Conservation (phyloP, 2,113 vertebrate species). For the Dasyornis broadbenti region DNA sequence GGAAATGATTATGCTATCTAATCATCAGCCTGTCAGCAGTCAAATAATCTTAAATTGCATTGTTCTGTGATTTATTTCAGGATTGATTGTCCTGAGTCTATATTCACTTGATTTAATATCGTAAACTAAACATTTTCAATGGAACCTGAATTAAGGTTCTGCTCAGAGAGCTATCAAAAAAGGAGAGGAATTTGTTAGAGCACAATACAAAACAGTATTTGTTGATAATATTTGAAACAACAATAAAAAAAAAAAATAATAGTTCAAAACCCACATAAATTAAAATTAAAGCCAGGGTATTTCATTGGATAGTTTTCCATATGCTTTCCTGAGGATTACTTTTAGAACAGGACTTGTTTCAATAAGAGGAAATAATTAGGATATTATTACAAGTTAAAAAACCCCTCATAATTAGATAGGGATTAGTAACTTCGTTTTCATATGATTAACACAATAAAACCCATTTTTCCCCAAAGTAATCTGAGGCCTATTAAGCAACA, state of each 20-base stretch:
- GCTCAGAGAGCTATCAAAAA: slow-evolving; percentile 7
- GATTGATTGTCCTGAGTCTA: slow-evolving; percentile 33
- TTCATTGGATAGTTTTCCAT: slow-evolving; percentile 29
- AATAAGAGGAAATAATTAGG: slow-evolving; percentile 49
- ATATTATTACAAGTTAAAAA: slow-evolving; percentile 54
- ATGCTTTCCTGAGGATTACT: slow-evolving; percentile 25
- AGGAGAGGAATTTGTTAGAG: slow-evolving; percentile 2
- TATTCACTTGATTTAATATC: slow-evolving; percentile 48
- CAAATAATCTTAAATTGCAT: slow-evolving; percentile 69
- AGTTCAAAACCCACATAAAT: neutral
- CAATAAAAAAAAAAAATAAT: neutral
- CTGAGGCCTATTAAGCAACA: slow-evolving; percentile 37
- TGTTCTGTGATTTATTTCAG: slow-evolving; percentile 52
- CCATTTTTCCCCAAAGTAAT: slow-evolving; percentile 46
- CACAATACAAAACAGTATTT: neutral
- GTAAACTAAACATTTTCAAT: slow-evolving; percentile 9
- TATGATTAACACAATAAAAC: slow-evolving; percentile 64
- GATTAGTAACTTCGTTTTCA: slow-evolving; percentile 60
- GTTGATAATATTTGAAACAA: neutral
- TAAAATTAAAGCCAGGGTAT: slow-evolving; percentile 30
- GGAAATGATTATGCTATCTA: slow-evolving; percentile 44
- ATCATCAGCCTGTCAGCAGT: slow-evolving; percentile 55
- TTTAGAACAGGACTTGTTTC: slow-evolving; percentile 28
- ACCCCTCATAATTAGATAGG: slow-evolving; percentile 38
- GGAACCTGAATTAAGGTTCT: slow-evolving; percentile 46